phyloP scores from a whole-genome alignment of 2,797 vertebrate species.

The Falco peregrinus region DNA sequence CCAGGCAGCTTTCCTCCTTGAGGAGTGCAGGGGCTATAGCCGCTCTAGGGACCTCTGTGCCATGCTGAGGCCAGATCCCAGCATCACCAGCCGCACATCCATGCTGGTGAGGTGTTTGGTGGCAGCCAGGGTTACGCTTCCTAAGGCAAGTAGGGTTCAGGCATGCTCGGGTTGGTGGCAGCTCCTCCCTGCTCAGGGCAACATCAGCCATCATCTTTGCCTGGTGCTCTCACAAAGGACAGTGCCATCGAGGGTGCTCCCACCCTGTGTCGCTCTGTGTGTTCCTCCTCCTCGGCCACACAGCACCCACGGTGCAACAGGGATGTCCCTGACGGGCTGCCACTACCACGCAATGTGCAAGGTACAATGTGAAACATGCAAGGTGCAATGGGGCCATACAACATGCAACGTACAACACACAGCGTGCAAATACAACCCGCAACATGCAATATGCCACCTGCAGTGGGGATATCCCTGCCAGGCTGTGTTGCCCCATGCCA shows the following conservation, averaged over 20 bases:
- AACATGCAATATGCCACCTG: neutral
- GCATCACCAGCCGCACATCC: rapidly evolving
- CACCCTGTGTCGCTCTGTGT: neutral
- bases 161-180: neutral
- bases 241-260: neutral
- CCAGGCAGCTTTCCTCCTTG: neutral
- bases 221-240: neutral
- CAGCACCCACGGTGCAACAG: rapidly evolving
- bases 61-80: neutral
- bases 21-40: neutral
- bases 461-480: neutral
- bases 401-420: too few species aligned
- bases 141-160: neutral
- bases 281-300: neutral
- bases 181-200: neutral
- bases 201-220: neutral
- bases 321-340: neutral
- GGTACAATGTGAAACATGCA: neutral
- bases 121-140: rapidly evolving
- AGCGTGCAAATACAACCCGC: too few species aligned
- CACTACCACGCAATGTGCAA: neutral
- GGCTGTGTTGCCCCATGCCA: neutral
- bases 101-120: rapidly evolving
- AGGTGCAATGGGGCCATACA: too few species aligned
- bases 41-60: neutral